Percentiles rank a stretch among this genome's conserved stretches.
Evolutionary conservation across 2,888 invertebrate species (phyloP).

Genomic region (Cerceris ruficornis): DNA sequence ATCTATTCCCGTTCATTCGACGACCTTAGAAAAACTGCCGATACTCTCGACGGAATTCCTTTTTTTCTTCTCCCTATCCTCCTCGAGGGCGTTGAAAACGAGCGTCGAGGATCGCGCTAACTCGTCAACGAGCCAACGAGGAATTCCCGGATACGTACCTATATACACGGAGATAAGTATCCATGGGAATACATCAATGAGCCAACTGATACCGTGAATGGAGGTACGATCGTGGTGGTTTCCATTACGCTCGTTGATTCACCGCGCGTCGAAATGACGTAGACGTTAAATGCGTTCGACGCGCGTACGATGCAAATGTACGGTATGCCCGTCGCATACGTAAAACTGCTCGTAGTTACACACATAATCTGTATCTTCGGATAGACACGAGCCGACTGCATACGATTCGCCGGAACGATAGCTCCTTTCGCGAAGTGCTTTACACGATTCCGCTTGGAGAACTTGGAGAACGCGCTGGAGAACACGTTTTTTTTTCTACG

Average conservation of each 20-base stretch:
- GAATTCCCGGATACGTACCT: conserved; percentile 39
- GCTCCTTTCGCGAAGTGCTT: neutral
- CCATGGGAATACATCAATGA: conserved; percentile 54
- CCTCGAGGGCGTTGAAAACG: neutral
- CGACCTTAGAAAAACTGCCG: too few species aligned
- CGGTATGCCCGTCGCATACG: conserved; percentile 33
- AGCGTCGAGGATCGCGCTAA: neutral
- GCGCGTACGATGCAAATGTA: conserved; percentile 59
- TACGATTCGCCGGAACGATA: conserved; percentile 3
- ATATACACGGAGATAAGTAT: conserved; percentile 32
- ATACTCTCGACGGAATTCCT: too few species aligned
- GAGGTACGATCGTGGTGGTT: conserved; percentile 38
- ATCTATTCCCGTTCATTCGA: too few species aligned
- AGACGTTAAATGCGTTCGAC: conserved; percentile 56
- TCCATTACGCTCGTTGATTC: conserved; percentile 55
- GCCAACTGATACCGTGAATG: conserved; percentile 49
- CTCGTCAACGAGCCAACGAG: conserved; percentile 4
- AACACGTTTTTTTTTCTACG: too few species aligned
- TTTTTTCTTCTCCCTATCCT: too few species aligned
- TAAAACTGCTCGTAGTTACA: conserved; percentile 7
- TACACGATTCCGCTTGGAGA: neutral
- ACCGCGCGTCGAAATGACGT: conserved; percentile 59
- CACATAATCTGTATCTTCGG: conserved; percentile 27
- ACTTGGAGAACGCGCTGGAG: too few species aligned
- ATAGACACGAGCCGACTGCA: neutral